Evolutionary conservation across 2,113 vertebrate genomes (phyloP).

Genomic region (Thomomys bottae): DNA sequence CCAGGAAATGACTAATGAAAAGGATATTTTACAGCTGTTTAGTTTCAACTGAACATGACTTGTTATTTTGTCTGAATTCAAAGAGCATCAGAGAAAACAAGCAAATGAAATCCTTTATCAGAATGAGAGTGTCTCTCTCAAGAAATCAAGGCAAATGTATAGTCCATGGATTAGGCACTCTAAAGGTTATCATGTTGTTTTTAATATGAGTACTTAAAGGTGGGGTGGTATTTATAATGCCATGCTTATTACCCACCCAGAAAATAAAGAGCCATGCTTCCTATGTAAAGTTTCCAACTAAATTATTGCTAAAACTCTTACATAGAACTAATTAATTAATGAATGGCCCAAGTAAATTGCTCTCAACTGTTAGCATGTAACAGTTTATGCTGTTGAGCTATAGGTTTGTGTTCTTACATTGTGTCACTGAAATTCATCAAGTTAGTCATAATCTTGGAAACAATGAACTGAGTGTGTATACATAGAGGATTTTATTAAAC

Average conservation of each 20-base stretch:
- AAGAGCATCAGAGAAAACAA: background rate
- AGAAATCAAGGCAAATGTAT: conserved; percentile 16
- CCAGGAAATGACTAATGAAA: background rate
- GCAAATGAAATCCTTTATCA: conserved; percentile 7
- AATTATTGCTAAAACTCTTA: conserved; percentile 27
- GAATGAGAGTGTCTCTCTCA: background rate
- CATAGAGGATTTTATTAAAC: conserved; percentile 3
- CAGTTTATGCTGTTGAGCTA: background rate
- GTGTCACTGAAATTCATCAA: background rate
- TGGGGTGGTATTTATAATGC: background rate
- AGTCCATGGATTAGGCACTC: background rate
- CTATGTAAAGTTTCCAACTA: background rate
- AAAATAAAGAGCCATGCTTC: conserved; percentile 5
- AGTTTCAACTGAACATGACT: background rate
- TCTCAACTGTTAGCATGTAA: background rate
- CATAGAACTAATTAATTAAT: background rate
- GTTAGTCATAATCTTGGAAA: background rate
- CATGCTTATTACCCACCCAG: background rate
- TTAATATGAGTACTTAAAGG: background rate
- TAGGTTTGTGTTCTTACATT: background rate
- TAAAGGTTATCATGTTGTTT: background rate
- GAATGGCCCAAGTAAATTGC: background rate
- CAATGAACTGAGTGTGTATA: background rate
- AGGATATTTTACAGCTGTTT: conserved; percentile 10
- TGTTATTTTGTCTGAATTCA: background rate